Percentiles rank a stretch among this genome's conserved stretches.
Conservation (phyloP, 1,140 invertebrate genomes). For the Drosophila nigrodunni region DNA sequence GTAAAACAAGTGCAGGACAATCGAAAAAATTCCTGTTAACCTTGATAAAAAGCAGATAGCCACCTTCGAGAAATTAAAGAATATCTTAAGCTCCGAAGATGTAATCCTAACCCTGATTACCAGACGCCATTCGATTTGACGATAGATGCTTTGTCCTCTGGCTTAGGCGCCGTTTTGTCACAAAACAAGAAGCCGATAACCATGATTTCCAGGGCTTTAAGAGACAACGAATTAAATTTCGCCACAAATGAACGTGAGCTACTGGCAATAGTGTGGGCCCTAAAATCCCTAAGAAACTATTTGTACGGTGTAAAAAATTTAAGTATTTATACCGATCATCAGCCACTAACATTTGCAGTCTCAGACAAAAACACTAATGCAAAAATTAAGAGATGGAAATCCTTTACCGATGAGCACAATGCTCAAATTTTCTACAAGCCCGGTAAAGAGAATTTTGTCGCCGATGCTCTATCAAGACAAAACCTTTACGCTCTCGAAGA, state of each 20-base stretch:
- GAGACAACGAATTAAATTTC: not conserved
- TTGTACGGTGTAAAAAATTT: conserved; percentile 1
- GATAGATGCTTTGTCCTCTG: not conserved
- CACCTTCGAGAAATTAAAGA: no score
- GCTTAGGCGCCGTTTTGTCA: not conserved
- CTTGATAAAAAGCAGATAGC: no score
- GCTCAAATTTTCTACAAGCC: not conserved
- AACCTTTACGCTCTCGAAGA: no score
- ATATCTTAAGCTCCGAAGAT: no score
- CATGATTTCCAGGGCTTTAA: conserved; percentile 1
- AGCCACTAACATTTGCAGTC: not conserved
- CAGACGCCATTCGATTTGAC: conserved; percentile 5
- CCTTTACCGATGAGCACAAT: not conserved
- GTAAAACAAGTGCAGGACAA: no score
- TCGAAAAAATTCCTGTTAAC: no score
- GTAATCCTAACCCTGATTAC: no score
- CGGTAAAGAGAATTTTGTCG: not conserved
- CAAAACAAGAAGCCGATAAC: not conserved
- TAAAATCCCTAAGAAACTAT: no score
- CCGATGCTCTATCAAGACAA: no score
- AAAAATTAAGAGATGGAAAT: not conserved
- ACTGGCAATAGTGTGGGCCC: no score
- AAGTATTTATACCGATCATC: not conserved
- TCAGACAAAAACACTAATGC: not conserved
- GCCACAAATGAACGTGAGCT: conserved; percentile 1